Percentiles rank a stretch among this genome's conserved stretches.
Evolutionary conservation across 2,888 invertebrate genomes (phyloP).

Genomic region (Mesochorus sp.): DNA sequence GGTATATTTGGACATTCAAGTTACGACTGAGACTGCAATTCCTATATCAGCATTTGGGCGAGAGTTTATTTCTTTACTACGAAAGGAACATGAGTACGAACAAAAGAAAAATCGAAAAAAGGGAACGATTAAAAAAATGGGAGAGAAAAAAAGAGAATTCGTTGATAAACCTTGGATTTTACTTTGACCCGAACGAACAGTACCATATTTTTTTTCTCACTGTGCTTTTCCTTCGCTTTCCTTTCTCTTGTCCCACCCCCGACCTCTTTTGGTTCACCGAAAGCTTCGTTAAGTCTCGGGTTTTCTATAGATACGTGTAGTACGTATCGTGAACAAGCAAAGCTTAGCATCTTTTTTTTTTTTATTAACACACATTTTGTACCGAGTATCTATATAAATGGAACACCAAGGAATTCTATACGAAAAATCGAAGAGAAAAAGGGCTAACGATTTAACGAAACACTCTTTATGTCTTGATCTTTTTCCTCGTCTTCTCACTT

Average conservation of each 20-base stretch:
- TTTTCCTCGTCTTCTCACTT: neutral
- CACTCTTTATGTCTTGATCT: neutral
- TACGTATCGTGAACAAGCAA: neutral
- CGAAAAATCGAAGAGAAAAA: neutral
- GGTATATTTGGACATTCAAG: conserved; percentile 8
- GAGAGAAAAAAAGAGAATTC: neutral
- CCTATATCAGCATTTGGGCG: conserved; percentile 13
- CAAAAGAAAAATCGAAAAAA: neutral
- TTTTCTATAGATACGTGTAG: neutral
- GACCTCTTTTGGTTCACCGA: conserved; percentile 1
- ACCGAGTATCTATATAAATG: neutral
- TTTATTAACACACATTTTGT: no score
- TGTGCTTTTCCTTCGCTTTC: neutral
- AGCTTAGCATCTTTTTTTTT: neutral
- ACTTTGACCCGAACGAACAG: neutral
- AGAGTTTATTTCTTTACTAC: conserved; percentile 13
- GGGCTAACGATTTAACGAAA: neutral
- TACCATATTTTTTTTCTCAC: neutral
- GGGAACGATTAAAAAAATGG: neutral
- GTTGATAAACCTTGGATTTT: neutral
- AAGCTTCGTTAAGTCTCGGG: conserved; percentile 9
- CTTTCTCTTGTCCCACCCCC: no score
- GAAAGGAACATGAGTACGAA: neutral
- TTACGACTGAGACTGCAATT: conserved; percentile 31
- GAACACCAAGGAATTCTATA: neutral